Evolutionary conservation across 2,888 invertebrate genomes (phyloP), one percentile per base, ranked within the genome.

Genomic region (Latheticus oryzae): DNA sequence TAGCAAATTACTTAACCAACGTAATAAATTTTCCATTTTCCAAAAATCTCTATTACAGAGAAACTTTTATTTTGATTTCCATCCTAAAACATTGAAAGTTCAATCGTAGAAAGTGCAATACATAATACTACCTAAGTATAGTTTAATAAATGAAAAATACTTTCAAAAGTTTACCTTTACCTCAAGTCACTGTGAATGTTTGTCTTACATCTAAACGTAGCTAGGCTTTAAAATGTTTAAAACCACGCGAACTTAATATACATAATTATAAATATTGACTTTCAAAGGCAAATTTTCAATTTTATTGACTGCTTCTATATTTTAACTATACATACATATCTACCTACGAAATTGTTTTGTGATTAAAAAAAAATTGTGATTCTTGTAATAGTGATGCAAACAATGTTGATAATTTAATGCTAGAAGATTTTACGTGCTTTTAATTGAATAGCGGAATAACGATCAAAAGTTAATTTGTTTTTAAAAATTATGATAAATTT

Each of bases 321-420:
- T 50, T 38, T 19, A 24, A 35, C 38, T 50, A n/a, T 33, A 37
- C 26, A 51, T 47, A 62, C 57, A 60, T 62, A 59, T 57, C 59
- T 45, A 40, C 52, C 26, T 38, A 43, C 40, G 32, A 24, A 48
- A 40, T 56, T 62, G 32, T 51, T 56, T 61, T 56, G 62, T 62
- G 62, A 62, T 62, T 62, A 23, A 17, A 23, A 50, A 35, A 43
- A 55, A 56, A 26, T 53, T 57, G 57, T 57, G 51, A 57, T 57
- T 42, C 51, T 43, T 16, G 38, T 50, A 13, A 32, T 28, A 42
- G 37, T 56, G 47, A 19, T 37, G 35, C 54, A 35, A 33, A 43
- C 3, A 21, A 32, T 51, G 5, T 17, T 19, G 17, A 12, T 48
- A 23, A 48, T 8, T 37, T 37, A 35, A 45, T 13, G 23, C 9